phyloP scores from a whole-genome alignment of 2,113 vertebrate genomes.

The Festucalex cinctus region DNA sequence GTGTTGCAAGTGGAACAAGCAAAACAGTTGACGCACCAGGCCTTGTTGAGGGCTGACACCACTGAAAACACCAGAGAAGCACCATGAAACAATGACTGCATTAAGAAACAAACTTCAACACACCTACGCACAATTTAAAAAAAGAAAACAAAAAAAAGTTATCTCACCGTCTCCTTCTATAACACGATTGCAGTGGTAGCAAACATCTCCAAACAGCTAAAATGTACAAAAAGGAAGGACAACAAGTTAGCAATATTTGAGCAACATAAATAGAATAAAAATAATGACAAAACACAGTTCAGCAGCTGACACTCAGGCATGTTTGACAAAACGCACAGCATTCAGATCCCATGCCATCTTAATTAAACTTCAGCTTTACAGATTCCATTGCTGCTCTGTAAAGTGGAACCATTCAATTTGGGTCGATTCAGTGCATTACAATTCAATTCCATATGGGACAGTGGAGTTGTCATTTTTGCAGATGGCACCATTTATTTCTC shows the following conservation, averaged over 20 bases:
- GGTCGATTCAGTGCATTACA: too few relatives aligned
- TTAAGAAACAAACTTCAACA: background rate
- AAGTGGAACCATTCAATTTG: too few relatives aligned
- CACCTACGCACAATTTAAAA: background rate
- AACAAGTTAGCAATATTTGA: conserved; percentile 8
- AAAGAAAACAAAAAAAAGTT: background rate
- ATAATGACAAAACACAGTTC: background rate
- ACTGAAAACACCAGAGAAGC: conserved; percentile 69
- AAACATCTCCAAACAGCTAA: conserved; percentile 96
- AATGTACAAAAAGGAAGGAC: conserved; percentile 28
- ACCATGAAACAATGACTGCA: background rate
- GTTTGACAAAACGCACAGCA: background rate
- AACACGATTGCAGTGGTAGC: conserved; percentile 96
- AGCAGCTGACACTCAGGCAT: background rate
- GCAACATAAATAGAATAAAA: background rate
- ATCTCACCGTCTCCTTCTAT: conserved; percentile 96
- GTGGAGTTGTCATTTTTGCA: too few relatives aligned
- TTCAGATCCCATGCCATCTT: background rate
- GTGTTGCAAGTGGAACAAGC: conserved; percentile 96
- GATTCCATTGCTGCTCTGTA: too few relatives aligned
- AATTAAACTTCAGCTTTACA: too few relatives aligned
- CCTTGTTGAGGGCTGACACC: conserved; percentile 97
- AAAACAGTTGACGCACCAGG: conserved; percentile 97
- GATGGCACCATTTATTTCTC: too few relatives aligned
- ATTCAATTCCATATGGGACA: too few relatives aligned